These are phyloP conservation scores for Hypolimnas misippus DNA, from an alignment of 2,888 invertebrate genomes.

Conservation along the genomic window DNA sequence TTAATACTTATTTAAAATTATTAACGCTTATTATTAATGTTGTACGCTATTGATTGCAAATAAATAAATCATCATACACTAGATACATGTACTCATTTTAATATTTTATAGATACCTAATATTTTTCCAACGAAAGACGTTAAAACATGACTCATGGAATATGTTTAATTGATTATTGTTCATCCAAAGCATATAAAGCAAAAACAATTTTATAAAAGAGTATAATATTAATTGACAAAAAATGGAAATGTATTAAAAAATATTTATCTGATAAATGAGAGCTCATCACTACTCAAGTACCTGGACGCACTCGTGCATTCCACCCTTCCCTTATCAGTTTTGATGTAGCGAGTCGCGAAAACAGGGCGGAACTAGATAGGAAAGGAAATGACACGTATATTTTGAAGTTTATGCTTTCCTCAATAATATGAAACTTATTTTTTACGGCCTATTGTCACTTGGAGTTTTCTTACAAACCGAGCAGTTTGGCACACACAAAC, in stretches of 20 bases:
- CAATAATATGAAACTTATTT: slow-evolving; percentile 22
- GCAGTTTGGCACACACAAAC: not conserved
- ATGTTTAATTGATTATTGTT: no score
- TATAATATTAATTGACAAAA: not conserved
- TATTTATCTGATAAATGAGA: not conserved
- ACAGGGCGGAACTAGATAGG: slow-evolving; percentile 63
- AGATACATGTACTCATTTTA: no score
- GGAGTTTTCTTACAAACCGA: not conserved
- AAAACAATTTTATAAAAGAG: no score
- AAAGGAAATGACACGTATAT: slow-evolving; percentile 62
- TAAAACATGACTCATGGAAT: no score
- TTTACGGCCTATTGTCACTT: slow-evolving; percentile 4
- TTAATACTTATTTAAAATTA: no score
- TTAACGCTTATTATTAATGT: no score
- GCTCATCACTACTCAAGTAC: slow-evolving; percentile 60
- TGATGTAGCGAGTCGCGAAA: slow-evolving; percentile 66
- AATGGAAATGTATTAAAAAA: no score
- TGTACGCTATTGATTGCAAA: no score
- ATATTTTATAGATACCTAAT: no score
- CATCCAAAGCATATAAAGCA: no score
- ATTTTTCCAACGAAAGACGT: no score
- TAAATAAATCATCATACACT: no score
- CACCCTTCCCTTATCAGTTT: slow-evolving; percentile 81
- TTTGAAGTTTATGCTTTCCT: slow-evolving; percentile 45
- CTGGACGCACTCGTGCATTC: slow-evolving; percentile 81